Evolutionary conservation across 2,113 vertebrate genomes (phyloP).

Genomic region (Rhizomys pruinosus): DNA sequence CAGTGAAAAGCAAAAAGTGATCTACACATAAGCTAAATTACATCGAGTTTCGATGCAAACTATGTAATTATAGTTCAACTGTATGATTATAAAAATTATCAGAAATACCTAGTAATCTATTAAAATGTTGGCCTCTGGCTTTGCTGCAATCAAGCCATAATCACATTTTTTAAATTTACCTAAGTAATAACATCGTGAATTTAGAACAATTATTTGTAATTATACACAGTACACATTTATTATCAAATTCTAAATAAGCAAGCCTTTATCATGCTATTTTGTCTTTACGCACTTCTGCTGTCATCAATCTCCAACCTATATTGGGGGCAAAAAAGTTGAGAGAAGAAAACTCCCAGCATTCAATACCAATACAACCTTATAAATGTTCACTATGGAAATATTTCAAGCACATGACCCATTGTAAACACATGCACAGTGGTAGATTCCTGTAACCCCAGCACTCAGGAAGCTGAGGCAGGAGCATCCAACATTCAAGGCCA

Average conservation of each 20-base stretch:
- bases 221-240: constrained; percentile 38
- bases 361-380: not conserved
- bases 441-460: not conserved
- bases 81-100: constrained; percentile 73
- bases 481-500: not conserved
- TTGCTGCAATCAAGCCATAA: constrained; percentile 47
- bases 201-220: constrained; percentile 50
- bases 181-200: constrained; percentile 53
- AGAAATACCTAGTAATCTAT: constrained; percentile 56
- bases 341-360: not conserved
- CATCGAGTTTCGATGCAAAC: constrained; percentile 62
- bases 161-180: constrained; percentile 37
- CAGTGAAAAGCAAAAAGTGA: constrained; percentile 50
- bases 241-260: constrained; percentile 53
- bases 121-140: constrained; percentile 70
- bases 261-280: not conserved
- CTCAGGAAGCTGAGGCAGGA: not conserved
- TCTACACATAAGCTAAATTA: constrained; percentile 60
- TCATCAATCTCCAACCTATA: constrained; percentile 24
- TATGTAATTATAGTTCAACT: constrained; percentile 68
- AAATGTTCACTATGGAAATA: constrained; percentile 56
- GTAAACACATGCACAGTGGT: not conserved
- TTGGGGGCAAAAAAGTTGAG: not conserved
- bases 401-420: not conserved
- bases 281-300: constrained; percentile 16